A percentile compares a stretch with the other conserved stretches of the same genome.
Evolutionary conservation across 1,140 invertebrate species (phyloP).

Genomic region (Teleogryllus occipitalis): DNA sequence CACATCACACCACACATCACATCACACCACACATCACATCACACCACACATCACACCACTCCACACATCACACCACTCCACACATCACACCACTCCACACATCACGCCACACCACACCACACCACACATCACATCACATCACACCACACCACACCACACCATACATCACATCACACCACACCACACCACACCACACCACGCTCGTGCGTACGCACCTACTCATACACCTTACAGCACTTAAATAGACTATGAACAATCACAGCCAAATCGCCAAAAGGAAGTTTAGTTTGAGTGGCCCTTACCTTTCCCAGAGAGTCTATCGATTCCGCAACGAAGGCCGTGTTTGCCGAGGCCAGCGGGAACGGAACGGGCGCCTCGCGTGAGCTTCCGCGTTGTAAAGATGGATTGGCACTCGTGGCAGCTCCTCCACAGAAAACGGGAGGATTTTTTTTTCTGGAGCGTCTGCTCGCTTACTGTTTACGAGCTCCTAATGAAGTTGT

Average conservation of each 20-base stretch:
- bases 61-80: slow-evolving; percentile 12
- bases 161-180: not conserved
- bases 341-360: no score
- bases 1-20: slow-evolving; percentile 13
- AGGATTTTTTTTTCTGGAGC: no score
- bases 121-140: not conserved
- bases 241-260: not conserved
- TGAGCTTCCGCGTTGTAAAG: no score
- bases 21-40: not conserved
- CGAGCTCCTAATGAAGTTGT: no score
- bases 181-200: not conserved
- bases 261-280: not conserved
- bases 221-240: not conserved
- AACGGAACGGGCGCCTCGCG: no score
- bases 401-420: no score
- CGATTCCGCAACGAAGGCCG: no score
- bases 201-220: not conserved
- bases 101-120: slow-evolving; percentile 1
- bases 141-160: not conserved
- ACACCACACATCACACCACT: not conserved
- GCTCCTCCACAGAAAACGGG: no score
- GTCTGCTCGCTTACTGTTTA: no score
- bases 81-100: slow-evolving; percentile 7
- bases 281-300: no score
- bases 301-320: no score